Conservation (phyloP, 2,113 vertebrate genomes). For the Anolis carolinensis region DNA sequence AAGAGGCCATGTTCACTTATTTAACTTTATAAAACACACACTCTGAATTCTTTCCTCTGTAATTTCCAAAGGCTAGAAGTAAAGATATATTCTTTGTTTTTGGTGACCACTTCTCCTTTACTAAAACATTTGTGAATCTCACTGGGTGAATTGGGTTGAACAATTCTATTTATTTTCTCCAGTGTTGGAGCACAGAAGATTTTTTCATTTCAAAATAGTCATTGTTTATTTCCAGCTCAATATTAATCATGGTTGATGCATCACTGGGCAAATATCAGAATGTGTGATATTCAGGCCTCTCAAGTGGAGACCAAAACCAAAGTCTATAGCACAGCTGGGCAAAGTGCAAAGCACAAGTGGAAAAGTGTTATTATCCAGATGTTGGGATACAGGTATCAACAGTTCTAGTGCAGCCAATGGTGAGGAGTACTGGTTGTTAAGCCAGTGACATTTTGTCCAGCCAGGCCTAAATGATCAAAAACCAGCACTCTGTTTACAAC, state of each 20-base stretch:
- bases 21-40: not conserved
- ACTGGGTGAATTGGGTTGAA: not conserved
- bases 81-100: not conserved
- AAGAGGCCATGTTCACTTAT: not conserved
- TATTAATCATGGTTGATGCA: not conserved
- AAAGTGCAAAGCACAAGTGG: too few relatives aligned
- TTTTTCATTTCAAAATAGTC: not conserved
- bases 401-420: too few relatives aligned
- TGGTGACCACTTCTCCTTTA: not conserved
- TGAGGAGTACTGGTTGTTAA: too few relatives aligned
- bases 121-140: not conserved
- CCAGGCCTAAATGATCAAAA: too few relatives aligned
- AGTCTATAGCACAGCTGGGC: not conserved
- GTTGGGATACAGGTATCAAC: too few relatives aligned
- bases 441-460: too few relatives aligned
- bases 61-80: not conserved
- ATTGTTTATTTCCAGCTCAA: not conserved
- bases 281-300: not conserved
- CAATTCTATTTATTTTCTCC: not conserved
- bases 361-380: too few relatives aligned
- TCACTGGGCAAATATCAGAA: not conserved
- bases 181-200: not conserved
- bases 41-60: not conserved
- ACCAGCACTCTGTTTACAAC: too few relatives aligned
- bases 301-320: too few relatives aligned